These are phyloP conservation scores for Agrypnia vestita DNA, from an alignment of 1,140 invertebrate genomes.

Conservation along the genomic window DNA sequence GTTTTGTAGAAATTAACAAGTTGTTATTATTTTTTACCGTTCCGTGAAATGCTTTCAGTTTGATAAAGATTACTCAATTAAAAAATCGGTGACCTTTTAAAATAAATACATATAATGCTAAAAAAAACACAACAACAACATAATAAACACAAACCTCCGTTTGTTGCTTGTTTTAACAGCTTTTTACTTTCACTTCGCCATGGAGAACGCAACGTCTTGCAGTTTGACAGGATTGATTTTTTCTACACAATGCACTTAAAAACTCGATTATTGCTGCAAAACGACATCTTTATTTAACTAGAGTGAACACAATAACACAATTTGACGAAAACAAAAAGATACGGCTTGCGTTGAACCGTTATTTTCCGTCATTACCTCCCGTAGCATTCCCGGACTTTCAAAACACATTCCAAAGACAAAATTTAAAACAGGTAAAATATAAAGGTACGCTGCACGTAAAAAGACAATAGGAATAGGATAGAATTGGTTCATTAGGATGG, in stretches of 20 bases:
- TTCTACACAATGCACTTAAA: neutral
- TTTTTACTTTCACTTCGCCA: constrained; percentile 43
- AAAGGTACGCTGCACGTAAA: constrained; percentile 6
- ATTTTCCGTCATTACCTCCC: constrained; percentile 15
- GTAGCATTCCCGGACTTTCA: constrained; percentile 28
- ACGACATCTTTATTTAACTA: neutral
- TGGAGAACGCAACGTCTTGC: constrained; percentile 2
- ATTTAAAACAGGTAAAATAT: constrained; percentile 39
- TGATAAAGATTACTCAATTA: too few relatives aligned
- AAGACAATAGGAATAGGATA: neutral
- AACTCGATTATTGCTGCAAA: neutral
- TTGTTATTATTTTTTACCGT: too few relatives aligned
- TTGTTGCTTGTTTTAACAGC: constrained; percentile 18
- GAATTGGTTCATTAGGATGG: neutral
- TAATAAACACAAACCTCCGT: constrained; percentile 38
- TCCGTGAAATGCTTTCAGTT: too few relatives aligned
- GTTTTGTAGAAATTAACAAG: too few relatives aligned
- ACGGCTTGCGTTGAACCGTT: neutral
- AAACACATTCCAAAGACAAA: constrained; percentile 40
- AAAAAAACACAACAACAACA: constrained; percentile 31
- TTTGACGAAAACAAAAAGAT: constrained; percentile 10
- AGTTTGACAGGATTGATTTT: constrained; percentile 1
- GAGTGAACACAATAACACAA: neutral
- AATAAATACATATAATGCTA: neutral
- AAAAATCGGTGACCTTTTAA: too few relatives aligned